Evolutionary conservation across 2,797 vertebrate genomes (phyloP).

Genomic region (Schizopygopsis pylzovi): DNA sequence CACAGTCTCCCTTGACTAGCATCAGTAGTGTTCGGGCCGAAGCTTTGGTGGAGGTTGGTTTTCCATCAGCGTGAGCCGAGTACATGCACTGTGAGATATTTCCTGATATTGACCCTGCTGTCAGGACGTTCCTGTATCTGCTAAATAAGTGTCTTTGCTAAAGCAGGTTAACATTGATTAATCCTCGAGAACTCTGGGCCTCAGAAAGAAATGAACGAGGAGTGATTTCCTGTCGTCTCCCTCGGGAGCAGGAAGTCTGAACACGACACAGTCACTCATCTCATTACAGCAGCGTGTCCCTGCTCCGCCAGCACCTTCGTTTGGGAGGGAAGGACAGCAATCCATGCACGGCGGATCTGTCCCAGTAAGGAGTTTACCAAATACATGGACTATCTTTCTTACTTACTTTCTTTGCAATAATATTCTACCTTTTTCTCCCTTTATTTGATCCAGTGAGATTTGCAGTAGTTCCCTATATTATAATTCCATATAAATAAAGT

Average conservation of each 20-base stretch:
- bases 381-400: neutral
- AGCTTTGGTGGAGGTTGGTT: conserved; percentile 1
- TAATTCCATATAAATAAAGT: neutral
- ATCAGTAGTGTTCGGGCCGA: neutral
- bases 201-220: conserved; percentile 51
- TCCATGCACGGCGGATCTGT: neutral
- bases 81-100: conserved; percentile 39
- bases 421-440: neutral
- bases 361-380: conserved; percentile 11
- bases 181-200: conserved; percentile 40
- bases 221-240: conserved; percentile 28
- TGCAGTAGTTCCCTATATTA: neutral
- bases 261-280: conserved; percentile 23
- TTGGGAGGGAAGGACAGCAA: neutral
- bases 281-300: conserved; percentile 30
- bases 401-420: neutral
- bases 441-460: neutral
- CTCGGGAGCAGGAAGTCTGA: conserved; percentile 15
- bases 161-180: conserved; percentile 58
- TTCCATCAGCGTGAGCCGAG: neutral
- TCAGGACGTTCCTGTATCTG: conserved; percentile 48
- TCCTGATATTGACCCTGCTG: conserved; percentile 54
- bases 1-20: neutral
- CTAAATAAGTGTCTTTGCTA: conserved; percentile 55
- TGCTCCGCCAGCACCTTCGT: neutral